Conservation (phyloP, 2,797 vertebrate genomes). For the Florisuga fusca region DNA sequence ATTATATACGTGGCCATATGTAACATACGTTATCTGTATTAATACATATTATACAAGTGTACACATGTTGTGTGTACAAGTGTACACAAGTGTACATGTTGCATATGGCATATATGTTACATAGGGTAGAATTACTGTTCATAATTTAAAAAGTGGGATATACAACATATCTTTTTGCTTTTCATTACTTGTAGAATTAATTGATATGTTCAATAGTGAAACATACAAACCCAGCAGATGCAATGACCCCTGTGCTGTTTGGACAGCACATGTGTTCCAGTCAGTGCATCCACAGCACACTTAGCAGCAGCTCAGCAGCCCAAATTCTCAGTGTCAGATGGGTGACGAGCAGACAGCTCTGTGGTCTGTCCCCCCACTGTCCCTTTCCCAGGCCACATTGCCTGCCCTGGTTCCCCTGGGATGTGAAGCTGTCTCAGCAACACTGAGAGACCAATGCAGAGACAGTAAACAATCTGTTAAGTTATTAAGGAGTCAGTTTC, state of each 20-base stretch:
- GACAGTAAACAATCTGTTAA: not conserved
- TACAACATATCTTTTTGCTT: not conserved
- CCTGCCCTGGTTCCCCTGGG: not conserved
- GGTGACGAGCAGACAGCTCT: not conserved
- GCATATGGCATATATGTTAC: not conserved
- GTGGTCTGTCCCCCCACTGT: not conserved
- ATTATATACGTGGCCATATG: not conserved
- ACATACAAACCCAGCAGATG: not conserved
- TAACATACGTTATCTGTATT: not conserved
- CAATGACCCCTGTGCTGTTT: not conserved
- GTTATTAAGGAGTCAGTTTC: not conserved
- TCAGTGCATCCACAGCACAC: not conserved
- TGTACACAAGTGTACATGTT: not conserved
- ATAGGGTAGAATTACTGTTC: not conserved
- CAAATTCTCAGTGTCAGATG: not conserved
- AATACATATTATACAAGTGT: not conserved
- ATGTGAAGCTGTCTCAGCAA: not conserved
- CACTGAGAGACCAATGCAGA: fast-evolving
- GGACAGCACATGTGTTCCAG: fast-evolving
- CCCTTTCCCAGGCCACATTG: not conserved
- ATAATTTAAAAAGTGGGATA: not conserved
- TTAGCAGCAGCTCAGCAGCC: not conserved
- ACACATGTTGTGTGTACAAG: not conserved
- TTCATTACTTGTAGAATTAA: not conserved
- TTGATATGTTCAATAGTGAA: not conserved